These are phyloP conservation scores for Trachemys scripta DNA, from an alignment of 2,113 vertebrate genomes.

Conservation along the genomic window DNA sequence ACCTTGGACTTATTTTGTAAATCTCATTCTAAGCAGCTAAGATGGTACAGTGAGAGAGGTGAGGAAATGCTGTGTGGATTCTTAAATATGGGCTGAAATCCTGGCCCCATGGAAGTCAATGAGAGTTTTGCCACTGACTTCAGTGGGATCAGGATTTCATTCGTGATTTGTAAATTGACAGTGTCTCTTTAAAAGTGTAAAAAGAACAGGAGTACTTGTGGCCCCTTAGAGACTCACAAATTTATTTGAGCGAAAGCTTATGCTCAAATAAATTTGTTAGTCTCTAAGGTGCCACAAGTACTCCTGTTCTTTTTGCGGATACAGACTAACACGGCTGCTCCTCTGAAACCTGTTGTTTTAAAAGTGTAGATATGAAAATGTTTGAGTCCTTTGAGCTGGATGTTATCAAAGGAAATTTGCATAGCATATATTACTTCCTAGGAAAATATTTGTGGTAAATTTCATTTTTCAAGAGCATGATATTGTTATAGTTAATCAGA, in stretches of 20 bases:
- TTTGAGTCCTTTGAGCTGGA: neutral
- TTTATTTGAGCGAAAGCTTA: too few species aligned
- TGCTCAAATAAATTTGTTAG: too few species aligned
- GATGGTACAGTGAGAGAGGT: neutral
- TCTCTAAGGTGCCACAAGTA: too few species aligned
- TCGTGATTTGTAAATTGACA: constrained; percentile 6
- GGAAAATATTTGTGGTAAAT: neutral
- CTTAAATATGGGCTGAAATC: constrained; percentile 52
- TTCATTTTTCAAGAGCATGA: neutral
- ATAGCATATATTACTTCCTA: neutral
- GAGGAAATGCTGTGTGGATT: neutral
- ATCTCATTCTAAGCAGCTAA: neutral
- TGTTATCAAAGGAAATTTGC: neutral
- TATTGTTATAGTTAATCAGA: neutral
- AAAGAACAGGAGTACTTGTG: too few species aligned
- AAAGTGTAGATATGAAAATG: neutral
- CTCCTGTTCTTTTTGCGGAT: too few species aligned
- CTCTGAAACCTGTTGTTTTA: neutral
- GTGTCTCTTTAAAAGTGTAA: constrained; percentile 11
- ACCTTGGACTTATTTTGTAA: neutral
- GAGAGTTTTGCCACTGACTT: constrained; percentile 40
- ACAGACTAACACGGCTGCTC: too few species aligned
- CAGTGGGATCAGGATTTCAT: neutral
- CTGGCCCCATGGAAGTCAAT: neutral
- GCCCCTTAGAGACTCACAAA: too few species aligned